Conservation (phyloP, 1,140 invertebrate genomes). For the Brachionus manjavacas region DNA sequence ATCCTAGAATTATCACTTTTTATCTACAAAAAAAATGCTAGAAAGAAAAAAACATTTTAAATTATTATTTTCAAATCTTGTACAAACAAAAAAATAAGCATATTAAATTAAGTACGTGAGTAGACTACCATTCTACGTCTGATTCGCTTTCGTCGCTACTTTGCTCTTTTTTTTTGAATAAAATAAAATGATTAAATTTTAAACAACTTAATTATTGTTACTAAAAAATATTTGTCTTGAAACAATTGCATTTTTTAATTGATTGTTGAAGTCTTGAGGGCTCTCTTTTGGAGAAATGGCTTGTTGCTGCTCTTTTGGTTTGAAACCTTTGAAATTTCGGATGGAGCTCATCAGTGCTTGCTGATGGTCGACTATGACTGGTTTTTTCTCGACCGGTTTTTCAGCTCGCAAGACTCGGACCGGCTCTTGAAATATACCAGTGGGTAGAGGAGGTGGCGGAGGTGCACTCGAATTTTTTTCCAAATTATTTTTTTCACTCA, state of each 20-base stretch:
- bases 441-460: neutral
- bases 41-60: neutral
- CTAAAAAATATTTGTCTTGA: neutral
- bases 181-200: neutral
- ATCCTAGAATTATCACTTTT: neutral
- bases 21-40: neutral
- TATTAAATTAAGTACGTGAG: neutral
- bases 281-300: neutral
- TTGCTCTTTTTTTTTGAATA: neutral
- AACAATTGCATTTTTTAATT: neutral
- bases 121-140: conserved; percentile 27
- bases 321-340: neutral
- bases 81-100: neutral
- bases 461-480: neutral
- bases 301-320: neutral
- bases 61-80: neutral
- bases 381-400: neutral
- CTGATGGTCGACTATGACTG: neutral
- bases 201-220: neutral
- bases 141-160: conserved; percentile 24
- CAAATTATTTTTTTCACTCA: neutral
- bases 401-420: neutral
- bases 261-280: neutral
- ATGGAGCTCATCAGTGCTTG: neutral
- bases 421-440: neutral